A percentile compares a stretch with the other conserved stretches of the same genome.
Conservation (phyloP, 2,113 vertebrate genomes). For the Thryonomys swinderianus region DNA sequence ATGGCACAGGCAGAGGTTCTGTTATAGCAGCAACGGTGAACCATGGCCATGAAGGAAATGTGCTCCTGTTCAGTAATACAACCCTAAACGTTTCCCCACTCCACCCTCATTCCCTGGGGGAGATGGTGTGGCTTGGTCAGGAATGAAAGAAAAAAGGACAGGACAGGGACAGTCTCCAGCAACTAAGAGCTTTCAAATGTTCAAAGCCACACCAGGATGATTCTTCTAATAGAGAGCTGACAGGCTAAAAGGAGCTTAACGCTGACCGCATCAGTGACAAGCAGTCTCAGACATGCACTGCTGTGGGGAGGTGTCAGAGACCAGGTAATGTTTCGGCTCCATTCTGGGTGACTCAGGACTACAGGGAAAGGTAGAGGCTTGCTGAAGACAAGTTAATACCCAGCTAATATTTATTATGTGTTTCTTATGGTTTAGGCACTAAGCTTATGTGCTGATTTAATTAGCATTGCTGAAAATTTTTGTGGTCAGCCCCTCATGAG, state of each 20-base stretch:
- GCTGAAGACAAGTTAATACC: background rate
- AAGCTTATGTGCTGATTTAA: background rate
- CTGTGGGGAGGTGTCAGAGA: background rate
- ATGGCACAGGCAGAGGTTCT: too few relatives aligned
- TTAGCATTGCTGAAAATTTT: background rate
- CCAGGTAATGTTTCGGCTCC: background rate
- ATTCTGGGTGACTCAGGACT: background rate
- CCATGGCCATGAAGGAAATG: background rate
- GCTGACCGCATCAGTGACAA: background rate
- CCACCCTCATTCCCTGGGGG: fast-evolving
- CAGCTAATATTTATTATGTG: background rate
- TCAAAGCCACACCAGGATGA: background rate
- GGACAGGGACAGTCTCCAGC: background rate
- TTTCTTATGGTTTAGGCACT: background rate
- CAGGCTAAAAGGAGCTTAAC: background rate
- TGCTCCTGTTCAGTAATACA: background rate
- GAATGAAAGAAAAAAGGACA: background rate
- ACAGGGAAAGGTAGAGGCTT: background rate
- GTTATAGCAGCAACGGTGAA: background rate
- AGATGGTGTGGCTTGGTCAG: background rate
- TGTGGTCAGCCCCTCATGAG: background rate
- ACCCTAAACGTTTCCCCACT: background rate
- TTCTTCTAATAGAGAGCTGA: background rate
- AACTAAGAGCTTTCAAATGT: background rate
- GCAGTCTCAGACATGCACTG: background rate